These are phyloP conservation scores for Argyresthia albistria DNA, from an alignment of 2,888 invertebrate species.

Conservation along the genomic window DNA sequence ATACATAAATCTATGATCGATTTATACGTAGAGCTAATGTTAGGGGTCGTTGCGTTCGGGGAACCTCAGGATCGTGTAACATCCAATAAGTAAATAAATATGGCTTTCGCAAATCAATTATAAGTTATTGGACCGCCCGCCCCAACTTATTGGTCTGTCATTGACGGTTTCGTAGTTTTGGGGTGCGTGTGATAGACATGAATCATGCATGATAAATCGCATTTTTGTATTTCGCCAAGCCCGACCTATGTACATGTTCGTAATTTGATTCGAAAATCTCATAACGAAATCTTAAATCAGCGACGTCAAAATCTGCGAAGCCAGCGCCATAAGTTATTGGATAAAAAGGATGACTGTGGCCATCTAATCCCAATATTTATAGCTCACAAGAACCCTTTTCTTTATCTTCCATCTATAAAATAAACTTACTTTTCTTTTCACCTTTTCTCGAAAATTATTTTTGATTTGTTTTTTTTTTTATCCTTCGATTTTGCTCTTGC, in stretches of 20 bases:
- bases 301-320: constrained; percentile 21
- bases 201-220: too few species aligned
- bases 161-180: background rate
- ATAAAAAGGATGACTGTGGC: constrained; percentile 39
- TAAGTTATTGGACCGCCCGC: background rate
- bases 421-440: constrained; percentile 21
- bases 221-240: too few species aligned
- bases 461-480: too few species aligned
- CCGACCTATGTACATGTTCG: too few species aligned
- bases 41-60: too few species aligned
- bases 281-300: background rate
- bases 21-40: too few species aligned
- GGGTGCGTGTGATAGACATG: too few species aligned
- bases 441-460: constrained; percentile 8
- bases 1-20: too few species aligned
- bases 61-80: too few species aligned
- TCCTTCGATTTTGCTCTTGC: too few species aligned
- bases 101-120: background rate
- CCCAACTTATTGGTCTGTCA: background rate
- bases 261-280: too few species aligned
- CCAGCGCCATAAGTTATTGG: constrained; percentile 29
- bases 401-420: constrained; percentile 20
- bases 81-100: too few species aligned
- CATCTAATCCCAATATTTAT: constrained; percentile 47
- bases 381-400: constrained; percentile 38